Evolutionary conservation across 2,113 vertebrate species (phyloP).

Genomic region (Tenebrosternarchus preto): DNA sequence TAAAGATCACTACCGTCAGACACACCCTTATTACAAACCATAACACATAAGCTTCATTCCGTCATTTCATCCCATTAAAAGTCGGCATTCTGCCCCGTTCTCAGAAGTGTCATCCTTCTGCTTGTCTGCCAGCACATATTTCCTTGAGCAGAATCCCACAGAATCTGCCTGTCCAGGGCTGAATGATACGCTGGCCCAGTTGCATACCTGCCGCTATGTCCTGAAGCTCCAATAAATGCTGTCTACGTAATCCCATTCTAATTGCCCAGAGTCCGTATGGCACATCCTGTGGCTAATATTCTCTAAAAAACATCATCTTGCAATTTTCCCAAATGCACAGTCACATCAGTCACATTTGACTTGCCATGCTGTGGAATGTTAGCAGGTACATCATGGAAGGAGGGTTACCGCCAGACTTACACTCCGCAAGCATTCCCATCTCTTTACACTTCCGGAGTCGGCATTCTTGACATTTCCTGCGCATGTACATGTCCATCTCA

Average conservation of each 20-base stretch:
- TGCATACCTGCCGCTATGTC: slow-evolving; percentile 39
- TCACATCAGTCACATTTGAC: background rate
- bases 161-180: slow-evolving; percentile 38
- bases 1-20: background rate
- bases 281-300: background rate
- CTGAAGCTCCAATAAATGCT: slow-evolving; percentile 17
- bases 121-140: slow-evolving; percentile 25
- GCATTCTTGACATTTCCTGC: slow-evolving; percentile 96
- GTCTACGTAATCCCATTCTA: background rate
- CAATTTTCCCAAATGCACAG: background rate
- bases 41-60: background rate
- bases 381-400: too few relatives aligned
- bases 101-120: slow-evolving; percentile 48
- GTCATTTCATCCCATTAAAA: slow-evolving; percentile 2
- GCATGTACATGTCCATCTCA: slow-evolving; percentile 99
- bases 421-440: slow-evolving; percentile 99
- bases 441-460: slow-evolving; percentile 95
- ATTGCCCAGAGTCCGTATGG: slow-evolving; percentile 3
- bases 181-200: slow-evolving; percentile 45
- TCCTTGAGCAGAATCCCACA: background rate
- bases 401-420: slow-evolving; percentile 76
- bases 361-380: background rate
- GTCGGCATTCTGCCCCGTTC: slow-evolving; percentile 60
- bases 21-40: background rate
- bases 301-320: background rate